Conservation (phyloP, 2,888 invertebrate species). For the Pandemis cinnamomeana region DNA sequence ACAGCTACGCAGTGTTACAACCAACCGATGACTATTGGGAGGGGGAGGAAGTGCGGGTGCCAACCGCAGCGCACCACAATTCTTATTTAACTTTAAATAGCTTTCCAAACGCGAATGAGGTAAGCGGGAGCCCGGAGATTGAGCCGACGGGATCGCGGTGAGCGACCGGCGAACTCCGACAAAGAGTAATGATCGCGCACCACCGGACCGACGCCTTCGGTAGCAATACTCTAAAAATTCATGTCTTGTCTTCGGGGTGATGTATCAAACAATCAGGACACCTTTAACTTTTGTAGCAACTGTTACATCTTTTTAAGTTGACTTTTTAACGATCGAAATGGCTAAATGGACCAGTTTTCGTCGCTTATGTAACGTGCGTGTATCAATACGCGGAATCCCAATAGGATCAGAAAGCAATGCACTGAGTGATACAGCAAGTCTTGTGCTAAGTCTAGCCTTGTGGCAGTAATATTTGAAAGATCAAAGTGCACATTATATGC, state of each 20-base stretch:
- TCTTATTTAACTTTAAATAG: conserved; percentile 70
- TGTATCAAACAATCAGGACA: not conserved
- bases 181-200: conserved; percentile 66
- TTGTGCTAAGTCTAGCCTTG: no score
- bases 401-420: no score
- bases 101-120: conserved; percentile 59
- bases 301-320: not conserved
- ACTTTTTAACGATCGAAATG: not conserved
- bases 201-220: conserved; percentile 47
- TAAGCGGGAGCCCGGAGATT: conserved; percentile 60
- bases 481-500: no score
- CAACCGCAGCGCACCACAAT: conserved; percentile 42
- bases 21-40: conserved; percentile 20
- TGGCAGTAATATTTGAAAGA: no score
- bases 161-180: conserved; percentile 63
- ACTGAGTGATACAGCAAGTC: no score
- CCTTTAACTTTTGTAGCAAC: not conserved
- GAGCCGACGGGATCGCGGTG: conserved; percentile 56
- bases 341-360: not conserved
- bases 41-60: conserved; percentile 26
- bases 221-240: conserved; percentile 3
- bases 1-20: not conserved
- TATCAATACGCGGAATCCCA: no score
- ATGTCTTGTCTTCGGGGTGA: conserved; percentile 11
- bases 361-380: not conserved